A percentile compares a stretch with the other conserved stretches of the same genome.
Evolutionary conservation across 2,888 invertebrate species (phyloP).

Genomic region (Halocaridina rubra): DNA sequence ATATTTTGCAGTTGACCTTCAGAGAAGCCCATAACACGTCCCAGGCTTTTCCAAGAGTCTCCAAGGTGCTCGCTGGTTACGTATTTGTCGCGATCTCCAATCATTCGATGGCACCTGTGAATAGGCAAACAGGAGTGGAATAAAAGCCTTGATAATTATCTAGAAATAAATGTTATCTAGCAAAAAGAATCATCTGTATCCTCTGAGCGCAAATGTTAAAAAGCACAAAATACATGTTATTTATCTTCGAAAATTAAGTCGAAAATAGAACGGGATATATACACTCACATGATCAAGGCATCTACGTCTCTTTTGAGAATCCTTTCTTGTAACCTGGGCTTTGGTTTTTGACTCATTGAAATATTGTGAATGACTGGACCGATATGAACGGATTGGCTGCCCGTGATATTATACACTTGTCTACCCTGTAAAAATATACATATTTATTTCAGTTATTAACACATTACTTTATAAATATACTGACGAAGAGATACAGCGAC

Average conservation of each 20-base stretch:
- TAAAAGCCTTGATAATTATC: too few species aligned
- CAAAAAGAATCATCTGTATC: too few species aligned
- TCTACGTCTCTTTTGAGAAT: not conserved
- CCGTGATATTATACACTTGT: not conserved
- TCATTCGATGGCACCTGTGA: not conserved
- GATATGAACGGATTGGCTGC: not conserved
- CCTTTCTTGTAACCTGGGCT: not conserved
- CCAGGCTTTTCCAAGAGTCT: constrained; percentile 13
- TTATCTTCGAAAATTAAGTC: too few species aligned
- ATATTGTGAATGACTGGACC: not conserved
- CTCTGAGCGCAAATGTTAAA: too few species aligned
- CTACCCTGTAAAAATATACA: not conserved
- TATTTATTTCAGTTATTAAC: too few species aligned
- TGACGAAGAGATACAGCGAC: too few species aligned
- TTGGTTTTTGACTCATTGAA: not conserved
- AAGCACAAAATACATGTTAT: too few species aligned
- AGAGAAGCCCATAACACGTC: constrained; percentile 29
- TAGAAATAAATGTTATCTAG: too few species aligned
- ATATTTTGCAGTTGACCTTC: constrained; percentile 39
- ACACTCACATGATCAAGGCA: not conserved
- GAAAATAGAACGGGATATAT: too few species aligned
- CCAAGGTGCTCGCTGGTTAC: constrained; percentile 32
- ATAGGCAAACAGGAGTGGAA: not conserved
- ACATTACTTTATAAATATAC: too few species aligned
- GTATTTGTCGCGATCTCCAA: constrained; percentile 8